phyloP scores from a whole-genome alignment of 2,113 vertebrate species.

The human region GRCh38 chr2:158181001-158181500 shows the following conservation, averaged over 20 bases:
- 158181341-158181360: not conserved
- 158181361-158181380: not conserved
- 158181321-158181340: not conserved
- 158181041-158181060: conserved; percentile 70
- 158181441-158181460: not conserved
- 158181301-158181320: not conserved
- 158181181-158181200: conserved; percentile 45
- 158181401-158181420: not conserved
- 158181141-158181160: conserved; percentile 62
- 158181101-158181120: conserved; percentile 75
- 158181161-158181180: conserved; percentile 59
- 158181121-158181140: conserved; percentile 74
- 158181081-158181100: conserved; percentile 56
- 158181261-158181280: conserved; percentile 9
- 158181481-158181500: not conserved
- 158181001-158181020: conserved; percentile 62
- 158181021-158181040: conserved; percentile 41
- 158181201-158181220: conserved; percentile 65
- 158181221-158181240: conserved; percentile 44
- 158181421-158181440: not conserved
- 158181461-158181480: not conserved
- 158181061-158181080: conserved; percentile 56
- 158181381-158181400: not conserved
- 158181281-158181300: not conserved
- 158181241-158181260: conserved; percentile 25